Base-by-base conservation (phyloP, 2,888 invertebrate species). In the Plusia festucae region DNA sequence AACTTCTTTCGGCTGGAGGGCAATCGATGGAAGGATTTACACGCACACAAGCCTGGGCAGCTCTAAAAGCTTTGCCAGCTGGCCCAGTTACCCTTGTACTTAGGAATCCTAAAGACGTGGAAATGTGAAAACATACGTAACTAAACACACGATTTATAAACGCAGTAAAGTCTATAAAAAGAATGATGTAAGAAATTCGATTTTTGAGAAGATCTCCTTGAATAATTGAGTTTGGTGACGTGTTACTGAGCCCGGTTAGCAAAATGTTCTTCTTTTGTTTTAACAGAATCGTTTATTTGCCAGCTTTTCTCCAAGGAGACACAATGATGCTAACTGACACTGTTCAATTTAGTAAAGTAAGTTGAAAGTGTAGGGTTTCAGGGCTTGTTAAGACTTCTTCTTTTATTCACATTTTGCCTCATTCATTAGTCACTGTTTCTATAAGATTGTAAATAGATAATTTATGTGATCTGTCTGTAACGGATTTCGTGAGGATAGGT, bases 1-100 rank as follows among this genome's bases (percentile, higher is more conserved):
- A 98, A 92, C 96, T 99, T 77, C 91, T 98, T 40, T 96, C 97
- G 78, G 97, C 99, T 60, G 98, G 98, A 82, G 97, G 97, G 60
- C 96, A 96, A 75, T 97, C 97, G 80, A 97, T 98, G 85, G 96
- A 97, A 73, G 96, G 96, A 69, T 97, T 98, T 96, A 97, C 98
- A n/a, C 97, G 99, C 84, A 98, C 98, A 79, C 98, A 99, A 93
- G 99, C 98, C 60, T 99, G 99, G 99, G 98, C 98, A 79, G 96
- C 97, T 70, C 97, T 99, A 95, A 99, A 99, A 92, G 97, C 98
- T 84, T 92, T 99, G 76, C 97, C 98, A 60, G 97, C 98, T 87
- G 99, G 99, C 64, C 96, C 97, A 85, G 97, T 98, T 74, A 96
- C 96, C 73, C 93, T 98, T 68, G 89, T 94, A 65, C 90, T 95